Percentiles rank a stretch among this genome's conserved stretches.
Conservation (phyloP, 2,888 invertebrate species). For the Orchesella flavescens region DNA sequence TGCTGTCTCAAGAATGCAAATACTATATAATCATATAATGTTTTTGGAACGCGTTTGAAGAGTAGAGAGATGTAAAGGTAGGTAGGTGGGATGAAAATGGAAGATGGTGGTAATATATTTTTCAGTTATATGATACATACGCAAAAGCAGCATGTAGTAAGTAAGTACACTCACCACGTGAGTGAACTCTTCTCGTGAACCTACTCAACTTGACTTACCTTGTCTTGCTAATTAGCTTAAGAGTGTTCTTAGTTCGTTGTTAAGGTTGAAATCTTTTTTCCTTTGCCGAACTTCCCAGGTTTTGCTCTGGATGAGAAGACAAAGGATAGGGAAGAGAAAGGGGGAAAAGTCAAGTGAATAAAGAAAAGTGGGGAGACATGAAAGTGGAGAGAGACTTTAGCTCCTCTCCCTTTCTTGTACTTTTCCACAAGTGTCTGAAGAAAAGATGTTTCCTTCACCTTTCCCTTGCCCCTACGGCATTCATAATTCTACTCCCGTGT, state of each 20-base stretch:
- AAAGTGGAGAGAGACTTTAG: slow-evolving; percentile 20
- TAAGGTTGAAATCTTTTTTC: slow-evolving; percentile 36
- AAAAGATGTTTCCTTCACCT: slow-evolving; percentile 45
- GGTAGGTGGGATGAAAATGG: background rate
- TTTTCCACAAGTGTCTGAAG: slow-evolving; percentile 53
- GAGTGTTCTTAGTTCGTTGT: slow-evolving; percentile 32
- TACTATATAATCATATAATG: slow-evolving; percentile 15
- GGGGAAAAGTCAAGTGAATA: background rate
- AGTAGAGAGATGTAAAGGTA: too few relatives aligned
- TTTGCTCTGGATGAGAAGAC: background rate
- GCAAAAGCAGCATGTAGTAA: background rate
- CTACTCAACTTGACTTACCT: slow-evolving; percentile 47
- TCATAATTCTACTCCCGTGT: slow-evolving; percentile 45
- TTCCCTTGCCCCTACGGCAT: slow-evolving; percentile 32
- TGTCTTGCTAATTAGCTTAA: slow-evolving; percentile 60
- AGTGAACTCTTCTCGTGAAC: slow-evolving; percentile 21
- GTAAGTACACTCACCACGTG: background rate
- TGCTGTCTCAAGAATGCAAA: slow-evolving; percentile 29
- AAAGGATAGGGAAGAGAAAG: slow-evolving; percentile 9
- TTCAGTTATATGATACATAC: background rate
- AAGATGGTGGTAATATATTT: slow-evolving; percentile 1
- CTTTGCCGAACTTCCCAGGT: background rate
- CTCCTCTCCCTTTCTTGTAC: slow-evolving; percentile 15
- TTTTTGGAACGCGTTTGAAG: background rate
- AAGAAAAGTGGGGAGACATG: slow-evolving; percentile 26